Base-by-base conservation (phyloP, 2,113 vertebrate species). In the Otocyon megalotis region DNA sequence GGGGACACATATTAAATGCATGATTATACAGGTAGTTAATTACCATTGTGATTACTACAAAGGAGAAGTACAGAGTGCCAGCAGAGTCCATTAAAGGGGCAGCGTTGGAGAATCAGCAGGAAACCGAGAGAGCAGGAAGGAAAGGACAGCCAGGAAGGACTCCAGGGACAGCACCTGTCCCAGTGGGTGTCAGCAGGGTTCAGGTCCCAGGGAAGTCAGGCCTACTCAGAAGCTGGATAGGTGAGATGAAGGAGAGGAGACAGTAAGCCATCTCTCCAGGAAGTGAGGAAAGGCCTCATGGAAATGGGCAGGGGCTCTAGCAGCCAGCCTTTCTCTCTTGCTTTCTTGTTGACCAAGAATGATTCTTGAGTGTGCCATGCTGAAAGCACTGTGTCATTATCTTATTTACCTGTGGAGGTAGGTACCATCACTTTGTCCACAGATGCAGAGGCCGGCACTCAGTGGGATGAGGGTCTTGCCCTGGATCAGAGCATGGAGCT, bases 231-330 rank as follows among this genome's bases (percentile, higher is more conserved):
- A 48, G 72, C 62, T 37, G 79, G 19, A 20, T 35, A 67, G 53
- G n/a, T 50, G 77, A 88, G 69, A 53, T 5, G 92, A 79, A 86
- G 43, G 82, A 90, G 81, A 54, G 50, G 80, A 54, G 90, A 92
- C 37, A 93, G 85, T 56, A n/a, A 69, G 53, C 13, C 8, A 0
- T 77, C 26, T 93, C 90, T 95, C 91, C 35, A 32, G 90, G 62
- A 94, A 82, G 63, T 81, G 58, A 97, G 88, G 94, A 96, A 87
- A 88, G 50, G 69, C 88, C 10, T 81, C 53, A 19, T 13, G 79
- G 24, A 67, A 96, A 60, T 19, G 43, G 54, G 63, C 24, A 32
- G 71, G 5, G 15, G 22, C 12, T 84, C 50, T 37, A 16, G 11
- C 62, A 58, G 79, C 26, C n/a, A 79, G 50, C 69, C 26, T 88